A percentile compares a stretch with the other conserved stretches of the same genome.
Evolutionary conservation across 1,140 invertebrate genomes (phyloP).

Genomic region (Goniozus legneri): DNA sequence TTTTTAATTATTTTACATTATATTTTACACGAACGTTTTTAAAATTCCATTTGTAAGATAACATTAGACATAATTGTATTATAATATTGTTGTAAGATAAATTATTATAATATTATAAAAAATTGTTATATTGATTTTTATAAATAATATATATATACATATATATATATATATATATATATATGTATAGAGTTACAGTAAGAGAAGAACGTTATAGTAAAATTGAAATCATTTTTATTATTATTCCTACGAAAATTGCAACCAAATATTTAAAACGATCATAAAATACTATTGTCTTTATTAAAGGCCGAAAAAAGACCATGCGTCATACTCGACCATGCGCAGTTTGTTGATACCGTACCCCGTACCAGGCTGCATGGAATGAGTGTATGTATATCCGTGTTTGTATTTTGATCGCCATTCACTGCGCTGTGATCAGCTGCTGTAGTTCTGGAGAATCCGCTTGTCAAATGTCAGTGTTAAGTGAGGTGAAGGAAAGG

Average conservation of each 20-base stretch:
- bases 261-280: background rate
- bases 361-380: too few relatives aligned
- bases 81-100: too few relatives aligned
- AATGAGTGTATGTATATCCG: background rate
- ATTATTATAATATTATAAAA: background rate
- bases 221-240: background rate
- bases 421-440: background rate
- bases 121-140: background rate
- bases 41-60: too few relatives aligned
- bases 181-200: background rate
- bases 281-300: background rate
- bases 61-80: too few relatives aligned
- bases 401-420: background rate
- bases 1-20: too few relatives aligned
- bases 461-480: background rate
- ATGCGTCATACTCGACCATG: too few relatives aligned
- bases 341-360: too few relatives aligned
- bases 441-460: background rate
- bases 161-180: slow-evolving; percentile 1
- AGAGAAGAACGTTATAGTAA: background rate
- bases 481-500: background rate
- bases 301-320: too few relatives aligned
- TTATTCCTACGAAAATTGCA: background rate
- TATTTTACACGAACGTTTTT: too few relatives aligned
- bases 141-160: background rate